Percentiles rank a stretch among this genome's conserved stretches.
Conservation (phyloP, 2,113 vertebrate species). For the Salvelinus fontinalis region DNA sequence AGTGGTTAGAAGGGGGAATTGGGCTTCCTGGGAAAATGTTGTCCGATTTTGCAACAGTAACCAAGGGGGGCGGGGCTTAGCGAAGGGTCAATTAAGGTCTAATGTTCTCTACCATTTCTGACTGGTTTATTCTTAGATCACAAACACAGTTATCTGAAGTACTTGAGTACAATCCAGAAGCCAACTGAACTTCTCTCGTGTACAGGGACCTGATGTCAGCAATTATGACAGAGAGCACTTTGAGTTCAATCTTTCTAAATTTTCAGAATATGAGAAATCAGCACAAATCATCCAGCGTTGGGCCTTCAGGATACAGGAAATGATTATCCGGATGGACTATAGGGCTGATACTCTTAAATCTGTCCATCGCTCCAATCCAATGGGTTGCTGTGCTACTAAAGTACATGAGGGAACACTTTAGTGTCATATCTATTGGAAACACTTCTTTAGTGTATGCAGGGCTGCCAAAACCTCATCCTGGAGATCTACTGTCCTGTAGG, state of each 20-base stretch:
- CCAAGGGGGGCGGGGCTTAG: too few species aligned
- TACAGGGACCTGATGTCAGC: neutral
- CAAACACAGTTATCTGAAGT: neutral
- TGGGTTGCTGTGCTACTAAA: conserved; percentile 13
- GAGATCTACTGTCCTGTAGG: too few species aligned
- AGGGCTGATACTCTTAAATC: conserved; percentile 57
- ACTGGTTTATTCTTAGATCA: neutral
- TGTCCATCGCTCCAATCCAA: conserved; percentile 33
- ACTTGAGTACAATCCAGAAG: neutral
- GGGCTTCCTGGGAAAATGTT: too few species aligned
- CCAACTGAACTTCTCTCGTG: neutral
- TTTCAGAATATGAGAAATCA: neutral
- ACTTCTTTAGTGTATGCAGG: too few species aligned
- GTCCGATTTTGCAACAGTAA: too few species aligned
- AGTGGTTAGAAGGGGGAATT: too few species aligned
- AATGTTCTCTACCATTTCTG: neutral
- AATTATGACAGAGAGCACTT: neutral
- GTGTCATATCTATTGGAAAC: too few species aligned
- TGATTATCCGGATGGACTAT: conserved; percentile 33
- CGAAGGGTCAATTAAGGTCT: neutral
- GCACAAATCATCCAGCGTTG: neutral
- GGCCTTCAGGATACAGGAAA: conserved; percentile 24
- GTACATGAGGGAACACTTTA: too few species aligned
- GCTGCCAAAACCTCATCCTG: too few species aligned
- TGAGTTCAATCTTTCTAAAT: neutral